Evolutionary conservation across 1,140 invertebrate genomes (phyloP), one percentile per base, ranked within the genome.

Genomic region (Drosophila dunni): DNA sequence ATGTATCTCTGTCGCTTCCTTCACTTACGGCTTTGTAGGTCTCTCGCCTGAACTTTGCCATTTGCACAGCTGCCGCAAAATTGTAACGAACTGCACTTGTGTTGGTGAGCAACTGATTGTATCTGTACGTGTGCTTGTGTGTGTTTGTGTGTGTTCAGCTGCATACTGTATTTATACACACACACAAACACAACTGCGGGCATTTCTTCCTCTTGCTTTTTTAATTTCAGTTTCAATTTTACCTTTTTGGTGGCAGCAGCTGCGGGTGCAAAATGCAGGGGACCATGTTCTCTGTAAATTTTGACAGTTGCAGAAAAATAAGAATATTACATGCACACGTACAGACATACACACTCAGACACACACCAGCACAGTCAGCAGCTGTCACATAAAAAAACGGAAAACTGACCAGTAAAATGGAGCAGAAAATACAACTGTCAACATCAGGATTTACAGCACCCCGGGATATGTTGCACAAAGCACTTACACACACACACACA

Each of bases 151-250:
- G 38, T 45, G 33, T 20, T 29, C 38, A 70, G 62, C 20, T 74
- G 50, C 71, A 68, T 15, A 13, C 48, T 67, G 13, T 45, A 68
- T 53, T 60, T 13, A 58, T 34, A 33, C 10, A 50, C 34, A 34
- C 29, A 64, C 65, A 65, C 34, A 29, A 3, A 29, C 24, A 29
- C 11, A 65, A 71, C 63, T 63, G 67, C 53, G 45, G 46, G 48
- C 17, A 61, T 58, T 68, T 61, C 40, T 70, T 56, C 54, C 38
- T 57, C 33, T 44, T 74, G 15, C 6, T 61, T 73, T 78, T 72
- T 71, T 76, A 78, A 77, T 79, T 79, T 79, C 53, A 67, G 74
- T 63, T 77, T 58, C 73, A 67, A 72, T 79, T 79, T 67, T 54
- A 72, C 67, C 63, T 75, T 63, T 51, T 29, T 38, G 24, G 44